Evolutionary conservation across 2,888 invertebrate species (phyloP), one percentile per base, ranked within the genome.

Genomic region (Cataglyphis livida): DNA sequence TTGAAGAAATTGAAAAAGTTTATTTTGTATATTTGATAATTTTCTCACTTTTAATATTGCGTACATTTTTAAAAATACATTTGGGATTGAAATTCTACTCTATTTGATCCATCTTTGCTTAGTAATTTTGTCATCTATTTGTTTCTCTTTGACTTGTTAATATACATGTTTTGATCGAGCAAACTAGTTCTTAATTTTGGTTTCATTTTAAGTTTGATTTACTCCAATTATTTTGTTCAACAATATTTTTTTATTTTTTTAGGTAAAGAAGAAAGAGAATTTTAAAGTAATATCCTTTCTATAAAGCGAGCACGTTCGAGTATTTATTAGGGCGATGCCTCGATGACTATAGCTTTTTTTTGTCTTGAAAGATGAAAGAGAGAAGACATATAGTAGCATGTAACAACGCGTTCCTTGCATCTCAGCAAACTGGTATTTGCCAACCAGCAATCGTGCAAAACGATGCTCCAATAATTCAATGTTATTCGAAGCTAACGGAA

Each of bases 401-500:
- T 74, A 70, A 81, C 70, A 65, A 83, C 82, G 64, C 78, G 66
- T 73, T 71, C 71, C 64, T 73, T 68, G 51, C 51, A 70, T 64
- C 61, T n/a, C 21, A 35, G 66, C 54, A 83, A 85, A 85, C 86
- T 85, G 84, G 83, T 85, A 87, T 83, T 81, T 82, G 79, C 84
- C 78, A 74, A 74, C 70, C 68, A 59, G 85, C 70, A 85, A 85
- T 83, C 85, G 81, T 51, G 78, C 81, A 78, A 87, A 87, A 87
- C 87, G 87, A 87, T 85, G 85, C 82, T 87, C 87, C 85, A 84
- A 85, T 87, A 87, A 85, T 87, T 73, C 78, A 85, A 81, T 87
- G 85, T 73, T 87, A 87, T 84, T 81, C 84, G 28, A 7, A 76
- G 38, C 82, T 87, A 87, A 87, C 87, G 87, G 87, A 87, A 85